phyloP scores from a whole-genome alignment of 2,113 vertebrate genomes.

The Promerops cafer region DNA sequence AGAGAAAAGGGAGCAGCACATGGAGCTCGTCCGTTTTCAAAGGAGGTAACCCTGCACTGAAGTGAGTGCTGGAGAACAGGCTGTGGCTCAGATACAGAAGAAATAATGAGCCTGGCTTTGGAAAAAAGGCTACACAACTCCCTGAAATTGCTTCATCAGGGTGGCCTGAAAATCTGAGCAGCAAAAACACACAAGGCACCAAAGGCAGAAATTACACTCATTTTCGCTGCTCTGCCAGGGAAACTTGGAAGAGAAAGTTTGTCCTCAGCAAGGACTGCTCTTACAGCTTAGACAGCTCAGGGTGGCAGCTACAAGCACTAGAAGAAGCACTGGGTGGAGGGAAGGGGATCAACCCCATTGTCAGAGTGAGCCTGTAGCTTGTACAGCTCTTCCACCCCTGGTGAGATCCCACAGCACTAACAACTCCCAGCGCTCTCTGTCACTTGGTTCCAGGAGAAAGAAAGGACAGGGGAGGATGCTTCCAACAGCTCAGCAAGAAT shows the following conservation, averaged over 20 bases:
- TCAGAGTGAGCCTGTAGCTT: background rate
- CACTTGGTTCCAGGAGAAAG: background rate
- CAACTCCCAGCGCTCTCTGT: background rate
- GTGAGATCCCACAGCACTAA: background rate
- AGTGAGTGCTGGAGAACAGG: background rate
- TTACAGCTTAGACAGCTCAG: background rate
- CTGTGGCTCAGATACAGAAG: background rate
- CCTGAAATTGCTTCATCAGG: background rate
- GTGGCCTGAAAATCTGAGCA: background rate
- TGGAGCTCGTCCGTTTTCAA: background rate
- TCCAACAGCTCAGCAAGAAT: background rate
- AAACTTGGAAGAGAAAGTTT: background rate
- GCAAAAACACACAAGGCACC: background rate
- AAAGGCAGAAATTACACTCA: background rate
- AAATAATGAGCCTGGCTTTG: conserved; percentile 23
- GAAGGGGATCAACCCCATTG: background rate
- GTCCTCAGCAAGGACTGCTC: background rate
- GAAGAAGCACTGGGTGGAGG: background rate
- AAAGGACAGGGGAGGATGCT: background rate
- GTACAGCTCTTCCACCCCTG: background rate
- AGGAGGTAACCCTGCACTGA: background rate
- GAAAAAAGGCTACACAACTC: background rate
- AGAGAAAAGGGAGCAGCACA: background rate
- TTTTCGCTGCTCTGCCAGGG: background rate
- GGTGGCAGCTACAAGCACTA: background rate